A percentile compares a stretch with the other conserved stretches of the same genome.
phyloP scores from a whole-genome alignment of 1,140 invertebrate genomes.

The Wasmannia auropunctata region DNA sequence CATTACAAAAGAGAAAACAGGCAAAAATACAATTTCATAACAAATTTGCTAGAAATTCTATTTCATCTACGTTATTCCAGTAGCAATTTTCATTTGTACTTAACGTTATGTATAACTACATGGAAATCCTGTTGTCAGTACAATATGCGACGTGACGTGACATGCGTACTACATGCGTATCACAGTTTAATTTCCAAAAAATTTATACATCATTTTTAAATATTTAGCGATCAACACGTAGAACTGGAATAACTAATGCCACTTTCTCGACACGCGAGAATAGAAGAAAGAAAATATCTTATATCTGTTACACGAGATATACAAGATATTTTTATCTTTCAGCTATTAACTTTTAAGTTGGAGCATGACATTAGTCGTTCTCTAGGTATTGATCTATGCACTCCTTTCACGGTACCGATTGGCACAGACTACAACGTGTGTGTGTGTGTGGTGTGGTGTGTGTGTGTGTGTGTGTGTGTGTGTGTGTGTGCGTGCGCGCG shows the following conservation, averaged over 20 bases:
- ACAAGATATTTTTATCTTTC: neutral
- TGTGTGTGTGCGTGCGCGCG: neutral
- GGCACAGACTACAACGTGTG: conserved; percentile 15
- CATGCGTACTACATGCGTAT: conserved; percentile 42
- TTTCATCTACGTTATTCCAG: conserved; percentile 21
- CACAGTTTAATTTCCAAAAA: conserved; percentile 66
- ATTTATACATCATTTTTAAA: conserved; percentile 22
- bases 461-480: neutral
- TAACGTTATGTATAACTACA: conserved; percentile 54
- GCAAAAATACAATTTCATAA: conserved; percentile 45
- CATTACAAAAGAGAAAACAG: conserved; percentile 22
- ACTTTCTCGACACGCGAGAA: neutral
- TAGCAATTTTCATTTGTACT: conserved; percentile 57
- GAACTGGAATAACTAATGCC: neutral
- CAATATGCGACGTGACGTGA: conserved; percentile 16
- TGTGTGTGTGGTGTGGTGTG: neutral
- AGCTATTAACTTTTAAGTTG: neutral
- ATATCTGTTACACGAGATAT: neutral
- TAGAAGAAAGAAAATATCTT: conserved; percentile 21
- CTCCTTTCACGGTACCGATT: neutral
- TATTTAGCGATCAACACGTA: neutral
- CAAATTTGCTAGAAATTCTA: conserved; percentile 59
- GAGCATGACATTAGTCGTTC: neutral
- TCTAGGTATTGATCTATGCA: conserved; percentile 19
- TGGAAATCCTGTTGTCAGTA: conserved; percentile 57